Base-by-base conservation (phyloP, 1,140 invertebrate genomes). In the Macrotrachela quadricornifera region DNA sequence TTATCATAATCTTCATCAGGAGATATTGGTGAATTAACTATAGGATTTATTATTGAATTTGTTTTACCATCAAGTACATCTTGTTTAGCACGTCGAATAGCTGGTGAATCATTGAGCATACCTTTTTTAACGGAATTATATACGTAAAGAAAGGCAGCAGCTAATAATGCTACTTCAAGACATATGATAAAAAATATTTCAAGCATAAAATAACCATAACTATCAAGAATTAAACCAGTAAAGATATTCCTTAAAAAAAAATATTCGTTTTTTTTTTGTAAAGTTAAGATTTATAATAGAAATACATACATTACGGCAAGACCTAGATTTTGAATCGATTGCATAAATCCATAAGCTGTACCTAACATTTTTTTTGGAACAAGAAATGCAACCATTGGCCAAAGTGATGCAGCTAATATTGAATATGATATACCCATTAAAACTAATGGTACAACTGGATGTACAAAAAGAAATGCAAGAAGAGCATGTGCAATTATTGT, bases 301-400 rank as follows among this genome's bases (percentile, higher is more conserved):
- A 30, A 30, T 8, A 87, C 79, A 0, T 82, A 76, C 39, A 86
- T 79, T n/a, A 88, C 75, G 42, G 85, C 90, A 39, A 94, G 68
- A 38, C 90, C 91, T 38, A 92, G 73, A 71, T 96, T 96, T 73
- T 95, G 88, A 40, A 94, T 76, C 46, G 88, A 78, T 71, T 94
- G 87, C 68, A 90, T 91, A 10, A 94, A 81, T 72, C 91, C 91
- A 75, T 92, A 96, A 18, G 90, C 90, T 46, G 88, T 92, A 46
- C 88, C 90, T 36, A 95, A 69, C 67, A 94, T 87, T 72, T 85
- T 78, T 65, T 90, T 80, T 11, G 84, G 84, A 54, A 92, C 80
- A 54, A 94, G 79, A 17, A 91, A 71, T 1, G 88, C 78, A 30
- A 94, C 85, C 61, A 96, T 72, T 10, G 90, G 90, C 90, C 91